Evolutionary conservation across 2,797 vertebrate species (phyloP), one percentile per base, ranked within the genome.

Genomic region (Tangara arthus): DNA sequence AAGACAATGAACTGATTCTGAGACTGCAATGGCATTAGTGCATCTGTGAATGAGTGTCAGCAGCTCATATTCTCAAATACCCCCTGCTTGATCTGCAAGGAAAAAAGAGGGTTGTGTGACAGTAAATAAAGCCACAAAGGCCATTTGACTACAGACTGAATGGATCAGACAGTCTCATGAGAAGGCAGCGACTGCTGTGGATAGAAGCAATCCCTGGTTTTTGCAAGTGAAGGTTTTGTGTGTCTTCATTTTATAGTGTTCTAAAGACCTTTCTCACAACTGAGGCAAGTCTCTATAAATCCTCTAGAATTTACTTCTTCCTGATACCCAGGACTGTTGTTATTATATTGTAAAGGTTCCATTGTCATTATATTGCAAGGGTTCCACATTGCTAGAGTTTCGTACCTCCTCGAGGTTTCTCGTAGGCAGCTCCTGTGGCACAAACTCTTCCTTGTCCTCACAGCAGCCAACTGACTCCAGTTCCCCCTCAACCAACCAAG

Each of bases 1-100:
- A 91, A 81, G 76, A 89, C 46, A 88, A 22, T 60, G 68, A 57
- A 92, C 79, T 55, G 64, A 94, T 89, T 87, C 73, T 95, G 77
- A 92, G 82, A 87, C 73, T 82, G 66, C 46, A 80, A 19, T 4
- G 72, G 90, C 59, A 76, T 87, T 41, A 89, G 79, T 7, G 7
- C 49, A 66, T 22, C 35, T 61, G 15, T 8, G 14, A 82, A 80
- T 6, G 3, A 44, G 32, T 30, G 20, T 27, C 68, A 80, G 10
- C 59, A 91, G 66, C n/a, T 64, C 61, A 35, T 28, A 50, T 53
- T 44, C 35, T 47, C 44, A 90, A 71, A 44, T 11, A 82, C 18
- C 27, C 8, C 5, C 44, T 28, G 23, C 37, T 52, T 37, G 14
- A 37, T 41, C 37, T 44, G 47, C 60, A 68, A 60, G 64, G 32